Base-by-base conservation (phyloP, 2,888 invertebrate genomes). In the Cetonia aurata region DNA sequence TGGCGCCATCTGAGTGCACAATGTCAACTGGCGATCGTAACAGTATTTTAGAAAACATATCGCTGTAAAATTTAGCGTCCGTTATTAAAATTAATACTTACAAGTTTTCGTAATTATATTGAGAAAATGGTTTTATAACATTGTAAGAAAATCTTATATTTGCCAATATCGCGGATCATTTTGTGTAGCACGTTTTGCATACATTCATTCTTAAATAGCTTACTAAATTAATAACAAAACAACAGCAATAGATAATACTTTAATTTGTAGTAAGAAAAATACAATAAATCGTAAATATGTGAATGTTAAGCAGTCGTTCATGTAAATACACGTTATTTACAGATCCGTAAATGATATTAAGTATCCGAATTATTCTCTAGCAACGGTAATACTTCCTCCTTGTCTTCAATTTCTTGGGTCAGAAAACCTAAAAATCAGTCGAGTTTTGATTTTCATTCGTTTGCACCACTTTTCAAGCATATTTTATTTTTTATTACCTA, bases 361-460 rank as follows among this genome's bases (percentile, higher is more conserved):
- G 33, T 55, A 42, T 67, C 57, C 33, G 67, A 15, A 48, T 67
- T 56, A 56, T 17, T 56, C 46, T 44, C 46, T 48, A 67, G 12
- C 31, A 67, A 31, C 6, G 67, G 67, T 57, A 67, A 15, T 57
- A 67, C 25, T 9, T 67, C 67, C 17, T 67, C 67, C 13, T 67
- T 67, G 13, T 67, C 48, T 42, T 46, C 44, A 48, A 67, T 33
- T 9, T 67, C 67, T 46, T 33, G 25, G 56, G 48, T 48, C 56
- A 57, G 42, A 56, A 46, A 57, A 67, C 67, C 67, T 67, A 67
- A 56, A 67, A 67, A 67, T 46, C 46, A 65, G 52, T 50, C 48
- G 37, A 17, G 33, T 65, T 65, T 65, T 65, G 62, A 65, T 52
- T 50, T n/a, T n/a, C 6, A 33, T 48, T 60, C 25, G 12, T 57